Percentiles rank a stretch among this genome's conserved stretches.
These are phyloP conservation scores for Mesaphorura yosii DNA, from an alignment of 1,140 invertebrate species.

Conservation along the genomic window DNA sequence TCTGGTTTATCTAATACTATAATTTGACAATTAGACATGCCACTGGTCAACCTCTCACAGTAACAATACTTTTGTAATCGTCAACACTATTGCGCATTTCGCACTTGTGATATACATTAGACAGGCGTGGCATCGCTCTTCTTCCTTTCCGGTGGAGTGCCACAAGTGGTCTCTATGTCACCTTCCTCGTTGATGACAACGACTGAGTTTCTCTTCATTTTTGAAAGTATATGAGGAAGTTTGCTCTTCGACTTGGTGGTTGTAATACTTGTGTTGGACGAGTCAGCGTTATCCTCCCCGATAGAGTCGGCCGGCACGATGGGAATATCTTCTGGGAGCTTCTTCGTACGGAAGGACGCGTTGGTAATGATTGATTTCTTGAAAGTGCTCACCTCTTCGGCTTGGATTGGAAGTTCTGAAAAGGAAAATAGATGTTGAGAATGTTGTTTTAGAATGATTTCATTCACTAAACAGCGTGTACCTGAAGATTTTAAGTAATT, in stretches of 20 bases:
- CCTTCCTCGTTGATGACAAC: constrained; percentile 31
- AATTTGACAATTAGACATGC: too few relatives aligned
- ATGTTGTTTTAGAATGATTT: constrained; percentile 42
- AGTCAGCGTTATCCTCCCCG: not conserved
- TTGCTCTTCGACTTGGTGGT: constrained; percentile 25
- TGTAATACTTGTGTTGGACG: constrained; percentile 3
- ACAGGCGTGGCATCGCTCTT: constrained; percentile 29
- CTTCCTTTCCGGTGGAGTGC: constrained; percentile 25
- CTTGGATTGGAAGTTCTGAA: constrained; percentile 29
- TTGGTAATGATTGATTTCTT: constrained; percentile 93
- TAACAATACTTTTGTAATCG: too few relatives aligned
- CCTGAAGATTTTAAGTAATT: constrained; percentile 58
- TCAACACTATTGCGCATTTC: too few relatives aligned
- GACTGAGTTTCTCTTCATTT: constrained; percentile 30
- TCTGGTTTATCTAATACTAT: too few relatives aligned
- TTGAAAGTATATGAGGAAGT: constrained; percentile 26
- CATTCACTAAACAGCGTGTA: constrained; percentile 49
- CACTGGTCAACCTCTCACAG: too few relatives aligned
- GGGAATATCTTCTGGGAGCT: constrained; percentile 53
- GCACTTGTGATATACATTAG: too few relatives aligned
- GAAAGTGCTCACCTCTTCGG: constrained; percentile 48
- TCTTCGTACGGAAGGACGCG: constrained; percentile 90
- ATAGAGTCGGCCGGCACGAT: constrained; percentile 24
- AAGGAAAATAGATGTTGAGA: not conserved
- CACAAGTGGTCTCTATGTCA: constrained; percentile 26